phyloP scores from a whole-genome alignment of 2,113 vertebrate species.

The Pleuronectes platessa region DNA sequence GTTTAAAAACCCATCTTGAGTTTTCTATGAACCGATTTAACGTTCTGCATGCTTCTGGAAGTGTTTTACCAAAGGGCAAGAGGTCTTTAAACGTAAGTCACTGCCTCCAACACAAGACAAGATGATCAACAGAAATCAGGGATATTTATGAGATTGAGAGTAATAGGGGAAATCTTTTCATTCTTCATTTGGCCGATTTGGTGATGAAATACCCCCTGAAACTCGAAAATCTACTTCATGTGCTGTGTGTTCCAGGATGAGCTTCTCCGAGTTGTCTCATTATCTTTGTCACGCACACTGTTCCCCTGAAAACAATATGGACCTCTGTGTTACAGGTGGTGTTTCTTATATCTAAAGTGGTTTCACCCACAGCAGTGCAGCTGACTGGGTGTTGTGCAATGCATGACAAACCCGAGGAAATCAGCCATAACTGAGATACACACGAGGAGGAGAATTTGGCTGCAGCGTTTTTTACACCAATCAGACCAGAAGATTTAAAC shows the following conservation, averaged over 20 bases:
- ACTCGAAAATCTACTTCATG: no score
- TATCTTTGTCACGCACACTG: background rate
- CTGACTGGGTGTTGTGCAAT: conserved; percentile 46
- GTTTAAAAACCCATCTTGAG: no score
- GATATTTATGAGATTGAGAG: no score
- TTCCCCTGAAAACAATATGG: background rate
- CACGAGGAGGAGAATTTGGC: conserved; percentile 38
- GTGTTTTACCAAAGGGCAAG: no score
- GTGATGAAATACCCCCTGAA: no score
- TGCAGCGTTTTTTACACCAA: background rate
- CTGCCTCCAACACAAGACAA: no score
- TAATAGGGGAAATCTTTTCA: no score
- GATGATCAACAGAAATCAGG: no score
- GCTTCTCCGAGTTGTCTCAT: background rate
- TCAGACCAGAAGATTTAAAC: conserved; percentile 12
- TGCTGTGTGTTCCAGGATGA: background rate
- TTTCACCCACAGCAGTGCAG: conserved; percentile 25
- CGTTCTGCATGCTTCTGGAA: no score
- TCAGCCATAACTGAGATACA: conserved; percentile 24
- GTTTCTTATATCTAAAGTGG: conserved; percentile 19
- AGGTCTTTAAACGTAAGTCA: no score
- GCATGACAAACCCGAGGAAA: conserved; percentile 26
- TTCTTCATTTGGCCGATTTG: no score
- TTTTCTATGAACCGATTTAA: no score
- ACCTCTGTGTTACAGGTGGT: conserved; percentile 11